phyloP scores from a whole-genome alignment of 1,140 invertebrate genomes.

The Teleogryllus occipitalis region DNA sequence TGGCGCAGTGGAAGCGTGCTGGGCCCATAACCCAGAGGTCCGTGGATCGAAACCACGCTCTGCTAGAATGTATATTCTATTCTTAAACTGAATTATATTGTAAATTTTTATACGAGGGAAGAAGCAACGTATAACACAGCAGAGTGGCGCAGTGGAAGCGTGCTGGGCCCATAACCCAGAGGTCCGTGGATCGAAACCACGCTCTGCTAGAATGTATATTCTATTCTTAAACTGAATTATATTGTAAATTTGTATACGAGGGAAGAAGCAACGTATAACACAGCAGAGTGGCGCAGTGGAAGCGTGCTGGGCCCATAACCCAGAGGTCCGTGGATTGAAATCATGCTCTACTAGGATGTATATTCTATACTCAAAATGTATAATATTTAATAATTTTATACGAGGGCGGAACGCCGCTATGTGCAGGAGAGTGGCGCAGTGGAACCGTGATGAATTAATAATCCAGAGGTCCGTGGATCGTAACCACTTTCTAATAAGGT shows the following conservation, averaged over 20 bases:
- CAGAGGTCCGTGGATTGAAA: slow-evolving; percentile 23
- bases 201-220: too few species aligned
- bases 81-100: too few species aligned
- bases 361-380: too few species aligned
- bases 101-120: too few species aligned
- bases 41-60: slow-evolving; percentile 24
- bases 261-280: too few species aligned
- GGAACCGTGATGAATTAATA: slow-evolving; percentile 21
- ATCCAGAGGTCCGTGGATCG: slow-evolving; percentile 22
- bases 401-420: too few species aligned
- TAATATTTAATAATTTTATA: too few species aligned
- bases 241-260: too few species aligned
- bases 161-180: slow-evolving; percentile 24
- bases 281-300: slow-evolving; percentile 24
- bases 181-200: slow-evolving; percentile 24
- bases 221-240: too few species aligned
- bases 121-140: too few species aligned
- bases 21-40: slow-evolving; percentile 24
- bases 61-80: too few species aligned
- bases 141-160: slow-evolving; percentile 24
- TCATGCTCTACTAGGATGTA: too few species aligned
- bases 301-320: slow-evolving; percentile 24
- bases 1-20: slow-evolving; percentile 23
- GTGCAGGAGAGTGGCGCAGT: slow-evolving; percentile 23
- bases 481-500: slow-evolving; percentile 21